phyloP scores from a whole-genome alignment of 2,113 vertebrate genomes.

The Natator depressus region DNA sequence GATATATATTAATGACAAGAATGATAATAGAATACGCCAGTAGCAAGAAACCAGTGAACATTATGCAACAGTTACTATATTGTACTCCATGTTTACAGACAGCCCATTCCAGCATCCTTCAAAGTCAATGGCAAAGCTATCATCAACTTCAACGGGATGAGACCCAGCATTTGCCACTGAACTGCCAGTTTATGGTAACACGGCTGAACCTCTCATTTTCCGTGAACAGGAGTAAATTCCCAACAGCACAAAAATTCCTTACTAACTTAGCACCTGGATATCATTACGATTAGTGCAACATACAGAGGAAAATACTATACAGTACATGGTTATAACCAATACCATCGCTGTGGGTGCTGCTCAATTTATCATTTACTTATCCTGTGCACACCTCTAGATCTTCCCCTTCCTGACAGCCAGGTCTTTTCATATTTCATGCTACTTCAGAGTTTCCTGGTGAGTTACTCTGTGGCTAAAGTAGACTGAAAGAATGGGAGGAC shows the following conservation, averaged over 20 bases:
- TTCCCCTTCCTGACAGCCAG: background rate
- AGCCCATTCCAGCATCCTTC: background rate
- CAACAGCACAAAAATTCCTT: background rate
- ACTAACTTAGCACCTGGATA: background rate
- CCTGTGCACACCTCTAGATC: background rate
- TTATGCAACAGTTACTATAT: background rate
- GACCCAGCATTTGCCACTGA: background rate
- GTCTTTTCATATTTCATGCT: background rate
- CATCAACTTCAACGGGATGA: background rate
- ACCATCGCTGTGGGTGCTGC: background rate
- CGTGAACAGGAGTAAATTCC: background rate
- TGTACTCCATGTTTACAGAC: background rate
- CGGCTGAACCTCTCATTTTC: background rate
- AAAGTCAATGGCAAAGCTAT: background rate
- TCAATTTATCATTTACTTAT: background rate
- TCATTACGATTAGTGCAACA: background rate
- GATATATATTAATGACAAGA: background rate
- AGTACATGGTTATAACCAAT: background rate
- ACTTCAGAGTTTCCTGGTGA: background rate
- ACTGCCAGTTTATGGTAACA: background rate
- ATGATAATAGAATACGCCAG: background rate
- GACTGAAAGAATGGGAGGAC: background rate
- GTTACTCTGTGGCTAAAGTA: background rate
- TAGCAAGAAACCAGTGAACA: background rate
- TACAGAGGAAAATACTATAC: background rate